phyloP scores from a whole-genome alignment of 1,140 invertebrate genomes.

The Dendrolimus kikuchii region DNA sequence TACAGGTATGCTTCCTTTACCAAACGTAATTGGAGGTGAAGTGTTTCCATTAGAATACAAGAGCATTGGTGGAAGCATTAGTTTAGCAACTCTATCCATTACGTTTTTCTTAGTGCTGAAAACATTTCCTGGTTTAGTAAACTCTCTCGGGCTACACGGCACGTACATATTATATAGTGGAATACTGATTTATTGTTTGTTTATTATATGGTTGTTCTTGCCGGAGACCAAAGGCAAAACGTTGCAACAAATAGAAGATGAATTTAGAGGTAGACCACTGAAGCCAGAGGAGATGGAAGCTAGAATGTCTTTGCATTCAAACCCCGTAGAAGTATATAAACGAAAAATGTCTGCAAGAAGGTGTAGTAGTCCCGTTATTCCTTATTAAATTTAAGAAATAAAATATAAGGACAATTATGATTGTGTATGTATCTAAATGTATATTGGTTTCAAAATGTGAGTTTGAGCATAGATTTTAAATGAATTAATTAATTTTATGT shows the following conservation, averaged over 20 bases:
- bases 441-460: too few relatives aligned
- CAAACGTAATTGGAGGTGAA: conserved; percentile 45
- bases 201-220: conserved; percentile 30
- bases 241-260: conserved; percentile 36
- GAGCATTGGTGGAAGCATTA: conserved; percentile 39
- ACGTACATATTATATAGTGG: conserved; percentile 27
- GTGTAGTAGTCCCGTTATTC: neutral
- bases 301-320: conserved; percentile 8
- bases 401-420: too few relatives aligned
- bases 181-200: conserved; percentile 20
- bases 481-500: too few relatives aligned
- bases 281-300: conserved; percentile 10
- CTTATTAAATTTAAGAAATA: too few relatives aligned
- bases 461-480: too few relatives aligned
- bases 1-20: conserved; percentile 39
- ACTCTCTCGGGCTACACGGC: conserved; percentile 29
- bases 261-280: conserved; percentile 23
- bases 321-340: conserved; percentile 8
- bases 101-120: conserved; percentile 37
- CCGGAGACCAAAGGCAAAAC: conserved; percentile 38
- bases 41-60: conserved; percentile 43
- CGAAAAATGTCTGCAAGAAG: conserved; percentile 12
- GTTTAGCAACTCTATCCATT: conserved; percentile 28
- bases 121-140: conserved; percentile 32
- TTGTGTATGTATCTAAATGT: too few relatives aligned